Evolutionary conservation across 2,113 vertebrate species (phyloP), one percentile per base, ranked within the genome.

Genomic region (Todiramphus saurophagus): DNA sequence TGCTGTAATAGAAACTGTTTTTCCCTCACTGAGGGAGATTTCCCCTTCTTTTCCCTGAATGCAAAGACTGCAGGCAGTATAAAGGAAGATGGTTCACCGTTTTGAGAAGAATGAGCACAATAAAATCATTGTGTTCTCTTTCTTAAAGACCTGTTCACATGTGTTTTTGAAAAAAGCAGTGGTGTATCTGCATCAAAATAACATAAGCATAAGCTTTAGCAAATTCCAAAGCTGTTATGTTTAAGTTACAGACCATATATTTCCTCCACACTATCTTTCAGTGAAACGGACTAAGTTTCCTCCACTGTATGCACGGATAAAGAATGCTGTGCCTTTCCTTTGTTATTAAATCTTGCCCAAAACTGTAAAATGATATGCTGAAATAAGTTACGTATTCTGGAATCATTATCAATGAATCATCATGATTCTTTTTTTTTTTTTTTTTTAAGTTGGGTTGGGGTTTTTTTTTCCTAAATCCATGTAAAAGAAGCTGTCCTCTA

Each of bases 191-290:
- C 21, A 93, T 53, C 58, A 91, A 58, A 89, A 93, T 74, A 88
- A 94, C 5, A 7, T 59, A 82, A 94, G 35, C 78, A 37, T 87
- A 89, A 80, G 95, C 78, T 96, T 95, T 33, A 88, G 58, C 44
- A 84, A 37, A 87, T 86, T 91, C 60, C 87, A 64, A 94, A 90
- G 50, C 75, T 18, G 62, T 44, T 92, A 14, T 30, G 35, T 94
- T 88, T 94, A 90, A 96, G 43, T 66, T 91, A 69, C 66, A 80
- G 73, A 82, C 41, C 41, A 16, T 27, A 87, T 19, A 90, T 90
- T 67, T 94, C 82, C 88, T 69, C 87, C 81, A 58, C 39, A 9
- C 41, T 50, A 9, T 46, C 55, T 96, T 83, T 87, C 51, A 68
- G 60, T 62, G 59, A 84, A 92, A 86, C 28, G 20, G 11, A 53